Evolutionary conservation across 1,140 invertebrate genomes (phyloP).

Genomic region (Achatina immaculata): DNA sequence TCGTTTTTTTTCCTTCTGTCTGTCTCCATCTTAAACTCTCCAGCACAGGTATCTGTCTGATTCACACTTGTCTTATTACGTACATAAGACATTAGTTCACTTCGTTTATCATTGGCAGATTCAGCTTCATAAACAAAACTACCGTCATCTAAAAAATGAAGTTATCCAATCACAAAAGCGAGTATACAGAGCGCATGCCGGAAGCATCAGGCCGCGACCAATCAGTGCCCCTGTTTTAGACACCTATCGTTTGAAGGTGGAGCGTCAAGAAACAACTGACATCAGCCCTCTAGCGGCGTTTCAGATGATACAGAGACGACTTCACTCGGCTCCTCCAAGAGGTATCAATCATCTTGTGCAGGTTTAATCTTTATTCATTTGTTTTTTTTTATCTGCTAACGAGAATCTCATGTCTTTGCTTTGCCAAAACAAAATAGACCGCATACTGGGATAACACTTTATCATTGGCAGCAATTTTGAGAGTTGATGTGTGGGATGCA

Average conservation of each 20-base stretch:
- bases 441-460: not conserved
- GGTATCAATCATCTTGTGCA: conserved; percentile 29
- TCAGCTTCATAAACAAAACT: conserved; percentile 54
- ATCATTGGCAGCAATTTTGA: not conserved
- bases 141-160: conserved; percentile 55
- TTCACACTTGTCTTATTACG: too few relatives aligned
- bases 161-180: conserved; percentile 55
- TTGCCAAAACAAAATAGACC: not conserved
- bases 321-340: conserved; percentile 42
- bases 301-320: conserved; percentile 38
- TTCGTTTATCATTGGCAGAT: too few relatives aligned
- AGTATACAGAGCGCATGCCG: conserved; percentile 59
- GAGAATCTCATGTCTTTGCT: not conserved
- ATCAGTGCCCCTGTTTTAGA: conserved; percentile 60
- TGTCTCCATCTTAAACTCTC: too few relatives aligned
- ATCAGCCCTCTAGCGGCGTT: conserved; percentile 38
- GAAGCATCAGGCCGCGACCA: conserved; percentile 58
- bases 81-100: too few relatives aligned
- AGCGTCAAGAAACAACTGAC: not conserved
- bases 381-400: not conserved
- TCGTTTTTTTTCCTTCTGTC: too few relatives aligned
- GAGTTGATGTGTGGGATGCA: not conserved
- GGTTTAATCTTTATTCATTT: not conserved
- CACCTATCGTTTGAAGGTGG: conserved; percentile 35
- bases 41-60: too few relatives aligned